Conservation (phyloP, 2,113 vertebrate genomes). For the Crotalus horridus region DNA sequence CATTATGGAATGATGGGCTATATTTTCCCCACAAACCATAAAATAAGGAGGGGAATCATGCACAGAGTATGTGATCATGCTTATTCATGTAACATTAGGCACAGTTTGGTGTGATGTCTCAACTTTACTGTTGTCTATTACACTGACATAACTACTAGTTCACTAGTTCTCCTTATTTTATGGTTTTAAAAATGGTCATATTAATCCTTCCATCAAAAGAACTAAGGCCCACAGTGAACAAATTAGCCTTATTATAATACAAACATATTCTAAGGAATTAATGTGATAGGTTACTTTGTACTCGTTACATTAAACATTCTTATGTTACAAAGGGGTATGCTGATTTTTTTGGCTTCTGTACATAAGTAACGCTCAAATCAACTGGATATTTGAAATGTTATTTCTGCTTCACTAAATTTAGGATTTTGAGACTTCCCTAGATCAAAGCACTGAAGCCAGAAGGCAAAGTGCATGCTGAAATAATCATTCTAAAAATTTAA, state of each 20-base stretch:
- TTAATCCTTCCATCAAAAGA: background rate
- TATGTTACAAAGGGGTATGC: background rate
- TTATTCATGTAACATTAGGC: background rate
- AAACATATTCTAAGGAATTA: background rate
- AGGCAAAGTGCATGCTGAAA: conserved; percentile 53
- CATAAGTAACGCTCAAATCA: conserved; percentile 24
- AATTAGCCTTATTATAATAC: background rate
- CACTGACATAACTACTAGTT: background rate
- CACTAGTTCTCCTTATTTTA: no score
- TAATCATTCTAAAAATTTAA: conserved; percentile 63
- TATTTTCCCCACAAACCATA: background rate
- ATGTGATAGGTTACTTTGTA: background rate
- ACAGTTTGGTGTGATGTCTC: background rate
- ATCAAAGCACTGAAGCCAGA: conserved; percentile 49
- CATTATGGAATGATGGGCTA: background rate
- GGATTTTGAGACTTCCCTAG: conserved; percentile 45
- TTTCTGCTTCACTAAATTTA: conserved; percentile 48
- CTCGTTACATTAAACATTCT: background rate
- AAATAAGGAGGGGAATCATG: background rate
- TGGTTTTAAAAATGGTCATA: background rate
- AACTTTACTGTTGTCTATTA: background rate
- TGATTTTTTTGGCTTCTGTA: conserved; percentile 3
- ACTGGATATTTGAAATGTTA: conserved; percentile 42
- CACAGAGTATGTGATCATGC: background rate
- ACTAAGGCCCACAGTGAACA: background rate